A percentile compares a stretch with the other conserved stretches of the same genome.
phyloP scores from a whole-genome alignment of 2,797 vertebrate genomes.

The Sternotherus odoratus region DNA sequence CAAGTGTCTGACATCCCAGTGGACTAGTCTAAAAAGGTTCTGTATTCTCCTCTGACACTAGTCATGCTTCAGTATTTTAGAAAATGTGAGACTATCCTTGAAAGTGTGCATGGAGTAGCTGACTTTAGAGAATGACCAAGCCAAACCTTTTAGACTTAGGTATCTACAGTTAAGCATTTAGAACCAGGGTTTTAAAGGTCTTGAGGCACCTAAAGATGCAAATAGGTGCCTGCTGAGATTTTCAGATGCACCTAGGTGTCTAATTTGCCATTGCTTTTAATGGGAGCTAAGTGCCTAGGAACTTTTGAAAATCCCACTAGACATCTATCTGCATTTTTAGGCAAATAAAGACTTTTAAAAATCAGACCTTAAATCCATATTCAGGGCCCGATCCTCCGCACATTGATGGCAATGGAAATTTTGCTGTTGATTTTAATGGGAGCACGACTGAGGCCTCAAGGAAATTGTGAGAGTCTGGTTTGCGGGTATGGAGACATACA shows the following conservation, averaged over 20 bases:
- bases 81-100: not conserved
- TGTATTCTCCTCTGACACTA: not conserved
- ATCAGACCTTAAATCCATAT: constrained; percentile 75
- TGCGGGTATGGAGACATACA: not conserved
- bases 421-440: constrained; percentile 76
- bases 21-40: fast-evolving
- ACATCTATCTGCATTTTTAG: constrained; percentile 69
- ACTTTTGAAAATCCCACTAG: constrained; percentile 71
- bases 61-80: not conserved
- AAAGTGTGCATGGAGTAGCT: fast-evolving
- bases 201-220: constrained; percentile 38
- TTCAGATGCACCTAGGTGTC: constrained; percentile 64
- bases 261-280: constrained; percentile 18
- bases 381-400: constrained; percentile 69
- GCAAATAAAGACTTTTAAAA: constrained; percentile 60
- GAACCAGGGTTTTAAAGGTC: not conserved
- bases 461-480: constrained; percentile 51
- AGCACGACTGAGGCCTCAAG: constrained; percentile 50
- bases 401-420: constrained; percentile 71
- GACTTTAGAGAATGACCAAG: not conserved
- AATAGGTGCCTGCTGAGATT: not conserved
- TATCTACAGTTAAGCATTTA: constrained; percentile 64
- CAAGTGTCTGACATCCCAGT: fast-evolving
- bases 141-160: not conserved
- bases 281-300: not conserved